These are phyloP conservation scores for Syritta pipiens DNA, from an alignment of 2,888 invertebrate genomes.

Conservation along the genomic window DNA sequence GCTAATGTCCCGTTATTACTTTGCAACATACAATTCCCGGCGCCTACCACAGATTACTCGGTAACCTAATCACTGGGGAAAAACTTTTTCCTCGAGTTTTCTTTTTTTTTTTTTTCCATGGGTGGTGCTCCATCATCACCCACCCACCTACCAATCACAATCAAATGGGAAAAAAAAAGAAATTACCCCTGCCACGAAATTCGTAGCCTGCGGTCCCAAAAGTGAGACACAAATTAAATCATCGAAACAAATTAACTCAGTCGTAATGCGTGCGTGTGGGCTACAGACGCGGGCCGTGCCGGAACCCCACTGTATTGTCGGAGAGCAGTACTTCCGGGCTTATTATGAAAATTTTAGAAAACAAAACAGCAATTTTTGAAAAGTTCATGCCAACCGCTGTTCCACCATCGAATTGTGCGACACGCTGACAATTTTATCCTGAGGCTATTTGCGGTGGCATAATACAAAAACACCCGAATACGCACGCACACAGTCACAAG, in stretches of 20 bases:
- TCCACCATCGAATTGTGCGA: background rate
- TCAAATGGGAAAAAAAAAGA: background rate
- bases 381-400: background rate
- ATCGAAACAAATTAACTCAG: conserved; percentile 29
- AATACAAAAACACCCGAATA: too few species aligned
- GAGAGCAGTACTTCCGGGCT: too few species aligned
- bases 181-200: background rate
- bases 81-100: background rate
- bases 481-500: too few species aligned
- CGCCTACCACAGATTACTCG: background rate
- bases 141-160: background rate
- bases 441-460: background rate
- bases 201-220: background rate
- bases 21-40: background rate
- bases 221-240: conserved; percentile 25
- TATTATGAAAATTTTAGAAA: background rate
- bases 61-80: conserved; percentile 3
- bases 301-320: too few species aligned
- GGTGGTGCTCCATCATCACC: background rate
- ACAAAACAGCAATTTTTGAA: background rate
- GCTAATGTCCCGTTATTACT: conserved; percentile 25
- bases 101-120: too few species aligned
- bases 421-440: background rate
- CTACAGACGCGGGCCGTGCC: too few species aligned
- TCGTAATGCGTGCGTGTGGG: too few species aligned